A percentile compares a stretch with the other conserved stretches of the same genome.
Conservation (phyloP, 2,797 vertebrate species). For the Leptodactylus fallax region DNA sequence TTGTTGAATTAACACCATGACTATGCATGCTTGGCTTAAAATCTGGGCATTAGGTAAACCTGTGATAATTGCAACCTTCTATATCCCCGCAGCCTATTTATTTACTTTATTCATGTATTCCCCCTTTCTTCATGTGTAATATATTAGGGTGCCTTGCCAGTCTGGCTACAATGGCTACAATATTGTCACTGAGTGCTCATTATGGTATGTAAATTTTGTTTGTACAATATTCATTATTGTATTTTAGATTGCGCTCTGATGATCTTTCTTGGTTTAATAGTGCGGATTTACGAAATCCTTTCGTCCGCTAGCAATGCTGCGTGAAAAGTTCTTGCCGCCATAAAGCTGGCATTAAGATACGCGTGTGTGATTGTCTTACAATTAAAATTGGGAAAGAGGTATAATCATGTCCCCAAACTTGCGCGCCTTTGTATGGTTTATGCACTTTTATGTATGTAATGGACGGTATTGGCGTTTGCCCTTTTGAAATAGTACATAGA, state of each 20-base stretch:
- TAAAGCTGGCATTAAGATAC: conserved; percentile 59
- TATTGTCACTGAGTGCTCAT: conserved; percentile 51
- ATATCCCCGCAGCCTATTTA: conserved; percentile 32
- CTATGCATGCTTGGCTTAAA: conserved; percentile 40
- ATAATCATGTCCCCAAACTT: conserved; percentile 21
- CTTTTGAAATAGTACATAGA: not conserved
- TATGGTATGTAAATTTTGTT: conserved; percentile 62
- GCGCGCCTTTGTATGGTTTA: not conserved
- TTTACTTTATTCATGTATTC: conserved; percentile 47
- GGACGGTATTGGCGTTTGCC: not conserved
- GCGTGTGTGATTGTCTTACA: conserved; percentile 41
- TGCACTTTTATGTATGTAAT: not conserved
- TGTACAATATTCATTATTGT: conserved; percentile 53
- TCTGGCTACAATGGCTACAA: conserved; percentile 42
- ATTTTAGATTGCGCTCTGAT: conserved; percentile 46
- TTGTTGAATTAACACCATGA: conserved; percentile 20
- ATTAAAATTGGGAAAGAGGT: conserved; percentile 42
- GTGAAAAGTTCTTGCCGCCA: conserved; percentile 52
- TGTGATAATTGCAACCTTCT: conserved; percentile 47
- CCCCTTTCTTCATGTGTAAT: conserved; percentile 32
- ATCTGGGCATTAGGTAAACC: conserved; percentile 53
- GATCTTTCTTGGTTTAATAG: conserved; percentile 53
- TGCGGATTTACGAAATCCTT: conserved; percentile 57
- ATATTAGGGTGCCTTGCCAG: conserved; percentile 47
- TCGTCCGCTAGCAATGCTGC: conserved; percentile 45